Base-by-base conservation (phyloP, 1,140 invertebrate genomes). In the Melanaphis sacchari region DNA sequence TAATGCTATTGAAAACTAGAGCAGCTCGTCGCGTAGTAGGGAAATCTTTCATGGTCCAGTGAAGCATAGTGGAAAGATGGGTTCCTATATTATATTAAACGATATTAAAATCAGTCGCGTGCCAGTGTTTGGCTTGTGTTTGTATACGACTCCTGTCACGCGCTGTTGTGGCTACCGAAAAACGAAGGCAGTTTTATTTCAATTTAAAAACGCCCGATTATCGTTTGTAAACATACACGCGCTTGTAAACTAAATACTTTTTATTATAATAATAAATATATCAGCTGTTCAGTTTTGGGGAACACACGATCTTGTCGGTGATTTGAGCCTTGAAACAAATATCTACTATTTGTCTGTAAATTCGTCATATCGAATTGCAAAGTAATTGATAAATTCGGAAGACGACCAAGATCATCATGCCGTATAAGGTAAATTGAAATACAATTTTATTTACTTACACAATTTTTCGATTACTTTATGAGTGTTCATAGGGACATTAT, bases 41-140 rank as follows among this genome's bases (percentile, higher is more conserved):
- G 91, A 93, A 93, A 93, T 93, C 91, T 85, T 93, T 93, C 81
- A 84, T 41, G 91, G 91, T 93, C 91, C 91, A 93, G 81, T 85
- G 91, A 54, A 93, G 91, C 91, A 85, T 85, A 24, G 36, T 38
- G 43, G 43, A 52, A 82, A 93, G 81, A 93, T 49, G 91, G 66
- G 49, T 24, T 85, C 91, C 22, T 85, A 52, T 54, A 76, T 76
- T n/a, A 93, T 24, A 93, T 49, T 40, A 54, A 82, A 93, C 76
- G 81, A 84, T 85, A 54, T 93, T 85, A 41, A 84, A 93, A 52
- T 93, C 91, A 93, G 91, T 93, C 91, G 91, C 91, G 91, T 93
- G 91, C 91, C 81, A 21, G 89, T 90, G 89, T 90, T 90, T 89
- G 88, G 49, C 52, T 22, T 24, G 89, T 90, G 89, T 66, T 90